These are phyloP conservation scores for Acanthosepion lycidas DNA, from an alignment of 2,888 invertebrate species.

Conservation along the genomic window DNA sequence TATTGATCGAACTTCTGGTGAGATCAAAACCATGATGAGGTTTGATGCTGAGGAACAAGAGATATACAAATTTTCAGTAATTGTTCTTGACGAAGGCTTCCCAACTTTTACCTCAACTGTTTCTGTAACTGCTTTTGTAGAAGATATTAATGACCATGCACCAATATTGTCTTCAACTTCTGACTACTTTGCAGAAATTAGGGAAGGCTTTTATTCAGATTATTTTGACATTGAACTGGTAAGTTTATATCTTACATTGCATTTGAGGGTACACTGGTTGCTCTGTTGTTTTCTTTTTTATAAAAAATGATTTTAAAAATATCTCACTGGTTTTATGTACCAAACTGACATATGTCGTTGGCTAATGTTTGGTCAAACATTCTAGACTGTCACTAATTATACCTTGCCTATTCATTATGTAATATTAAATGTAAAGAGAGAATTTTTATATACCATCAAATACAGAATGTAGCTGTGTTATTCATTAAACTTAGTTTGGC, in stretches of 20 bases:
- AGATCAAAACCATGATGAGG: neutral
- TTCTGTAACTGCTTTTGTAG: neutral
- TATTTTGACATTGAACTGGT: neutral
- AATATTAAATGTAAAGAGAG: too few relatives aligned
- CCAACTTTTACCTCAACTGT: neutral
- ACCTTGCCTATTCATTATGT: too few relatives aligned
- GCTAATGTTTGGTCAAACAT: too few relatives aligned
- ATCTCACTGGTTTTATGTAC: too few relatives aligned
- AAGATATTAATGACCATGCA: conserved; percentile 49
- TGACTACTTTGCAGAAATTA: neutral
- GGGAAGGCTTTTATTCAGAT: neutral
- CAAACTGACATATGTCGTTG: too few relatives aligned
- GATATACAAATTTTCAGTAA: neutral
- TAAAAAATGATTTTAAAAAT: too few relatives aligned
- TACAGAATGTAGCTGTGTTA: too few relatives aligned
- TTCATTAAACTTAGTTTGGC: too few relatives aligned
- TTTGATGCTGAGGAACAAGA: neutral
- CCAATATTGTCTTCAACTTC: conserved; percentile 37
- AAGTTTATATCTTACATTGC: neutral
- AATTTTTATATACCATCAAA: too few relatives aligned
- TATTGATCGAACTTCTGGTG: neutral
- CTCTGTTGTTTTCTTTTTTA: too few relatives aligned
- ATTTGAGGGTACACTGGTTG: too few relatives aligned
- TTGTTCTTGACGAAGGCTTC: neutral
- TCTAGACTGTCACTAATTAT: too few relatives aligned